A percentile compares a stretch with the other conserved stretches of the same genome.
phyloP scores from a whole-genome alignment of 2,888 invertebrate species.

The Patella ulyssiponensis region DNA sequence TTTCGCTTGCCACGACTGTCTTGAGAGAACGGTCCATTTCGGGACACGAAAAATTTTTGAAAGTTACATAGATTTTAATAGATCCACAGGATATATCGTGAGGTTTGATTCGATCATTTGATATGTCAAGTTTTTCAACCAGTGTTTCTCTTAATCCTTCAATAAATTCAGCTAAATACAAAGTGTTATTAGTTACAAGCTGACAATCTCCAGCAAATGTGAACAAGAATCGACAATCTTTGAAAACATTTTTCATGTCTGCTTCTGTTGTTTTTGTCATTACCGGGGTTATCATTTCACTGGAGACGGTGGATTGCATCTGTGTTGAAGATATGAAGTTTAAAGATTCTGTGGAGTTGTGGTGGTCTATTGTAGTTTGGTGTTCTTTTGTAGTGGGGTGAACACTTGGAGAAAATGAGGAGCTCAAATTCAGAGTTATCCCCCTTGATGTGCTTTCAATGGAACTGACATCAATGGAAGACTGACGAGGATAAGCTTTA shows the following conservation, averaged over 20 bases:
- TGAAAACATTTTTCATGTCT: neutral
- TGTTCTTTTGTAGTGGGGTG: too few relatives aligned
- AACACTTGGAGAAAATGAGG: too few relatives aligned
- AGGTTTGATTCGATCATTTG: constrained; percentile 30
- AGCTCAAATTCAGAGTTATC: too few relatives aligned
- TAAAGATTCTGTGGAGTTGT: too few relatives aligned
- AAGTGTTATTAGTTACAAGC: constrained; percentile 31
- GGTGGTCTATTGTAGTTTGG: too few relatives aligned
- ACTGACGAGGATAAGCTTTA: too few relatives aligned
- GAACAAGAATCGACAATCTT: constrained; percentile 27
- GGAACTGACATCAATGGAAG: too few relatives aligned
- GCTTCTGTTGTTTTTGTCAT: neutral
- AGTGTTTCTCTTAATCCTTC: constrained; percentile 38
- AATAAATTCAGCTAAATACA: constrained; percentile 38
- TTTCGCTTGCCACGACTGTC: neutral
- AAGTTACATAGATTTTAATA: constrained; percentile 28
- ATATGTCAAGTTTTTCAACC: constrained; percentile 28
- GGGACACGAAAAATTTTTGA: constrained; percentile 27
- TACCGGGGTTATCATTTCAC: too few relatives aligned
- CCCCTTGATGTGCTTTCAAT: too few relatives aligned
- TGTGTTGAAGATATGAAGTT: too few relatives aligned
- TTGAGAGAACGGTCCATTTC: constrained; percentile 19
- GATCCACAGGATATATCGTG: constrained; percentile 38
- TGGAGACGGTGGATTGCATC: too few relatives aligned
- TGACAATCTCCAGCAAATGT: constrained; percentile 34